A percentile compares a stretch with the other conserved stretches of the same genome.
Evolutionary conservation across 2,888 invertebrate species (phyloP).

Genomic region (Notodonta dromedarius): DNA sequence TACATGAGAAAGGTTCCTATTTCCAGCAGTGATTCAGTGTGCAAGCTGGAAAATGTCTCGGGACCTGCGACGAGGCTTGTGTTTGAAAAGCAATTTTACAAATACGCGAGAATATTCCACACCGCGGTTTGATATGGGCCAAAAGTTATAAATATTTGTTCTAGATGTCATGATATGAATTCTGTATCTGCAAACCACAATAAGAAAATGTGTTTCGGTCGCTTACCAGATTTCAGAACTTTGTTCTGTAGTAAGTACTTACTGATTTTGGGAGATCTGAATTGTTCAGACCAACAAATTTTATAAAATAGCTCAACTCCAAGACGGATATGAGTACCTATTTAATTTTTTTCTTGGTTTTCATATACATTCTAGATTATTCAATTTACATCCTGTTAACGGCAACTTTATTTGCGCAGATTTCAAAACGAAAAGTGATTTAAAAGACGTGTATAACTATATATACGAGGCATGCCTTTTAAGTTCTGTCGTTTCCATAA

Average conservation of each 20-base stretch:
- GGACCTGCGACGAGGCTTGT: conserved; percentile 28
- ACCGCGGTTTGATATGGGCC: conserved; percentile 21
- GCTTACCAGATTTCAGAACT: not conserved
- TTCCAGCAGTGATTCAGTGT: conserved; percentile 26
- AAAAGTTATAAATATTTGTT: conserved; percentile 10
- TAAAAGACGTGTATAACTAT: no score
- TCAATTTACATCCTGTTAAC: no score
- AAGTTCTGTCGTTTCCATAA: no score
- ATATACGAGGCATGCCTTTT: no score
- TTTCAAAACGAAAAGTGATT: no score
- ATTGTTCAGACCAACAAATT: no score
- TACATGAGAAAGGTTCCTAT: not conserved
- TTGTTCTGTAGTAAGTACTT: not conserved
- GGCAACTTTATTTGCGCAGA: no score
- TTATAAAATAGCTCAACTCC: no score
- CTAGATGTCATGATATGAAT: conserved; percentile 1
- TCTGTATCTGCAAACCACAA: no score
- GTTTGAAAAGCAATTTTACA: conserved; percentile 48
- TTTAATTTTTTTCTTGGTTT: no score
- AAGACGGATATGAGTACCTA: no score
- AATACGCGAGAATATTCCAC: conserved; percentile 36
- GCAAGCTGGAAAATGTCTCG: conserved; percentile 36
- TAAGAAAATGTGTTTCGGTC: not conserved
- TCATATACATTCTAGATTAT: no score
- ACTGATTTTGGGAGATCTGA: not conserved